Evolutionary conservation across 2,888 invertebrate species (phyloP).

Genomic region (Pharmacophagus antenor): DNA sequence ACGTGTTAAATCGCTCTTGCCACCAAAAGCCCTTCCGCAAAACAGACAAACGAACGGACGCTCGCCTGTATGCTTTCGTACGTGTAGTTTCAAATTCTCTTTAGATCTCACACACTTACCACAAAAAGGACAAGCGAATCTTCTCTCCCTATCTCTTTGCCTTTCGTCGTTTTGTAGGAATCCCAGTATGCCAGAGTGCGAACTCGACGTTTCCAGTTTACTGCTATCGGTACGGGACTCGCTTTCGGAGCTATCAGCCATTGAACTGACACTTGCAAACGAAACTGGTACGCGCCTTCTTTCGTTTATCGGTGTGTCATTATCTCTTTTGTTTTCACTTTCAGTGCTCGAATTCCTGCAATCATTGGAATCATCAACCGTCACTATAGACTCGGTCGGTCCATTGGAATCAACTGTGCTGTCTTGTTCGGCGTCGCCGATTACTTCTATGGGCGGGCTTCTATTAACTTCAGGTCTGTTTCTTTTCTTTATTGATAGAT

Average conservation of each 20-base stretch:
- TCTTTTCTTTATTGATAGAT: conserved; percentile 78
- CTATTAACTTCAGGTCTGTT: conserved; percentile 64
- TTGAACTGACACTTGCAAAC: conserved; percentile 77
- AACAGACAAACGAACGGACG: conserved; percentile 95
- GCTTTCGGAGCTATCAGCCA: conserved; percentile 76
- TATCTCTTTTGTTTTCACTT: conserved; percentile 61
- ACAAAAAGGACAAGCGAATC: conserved; percentile 94
- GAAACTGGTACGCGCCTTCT: conserved; percentile 69
- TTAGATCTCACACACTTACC: conserved; percentile 94
- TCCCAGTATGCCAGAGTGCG: conserved; percentile 81
- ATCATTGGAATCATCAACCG: conserved; percentile 73
- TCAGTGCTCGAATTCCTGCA: conserved; percentile 67
- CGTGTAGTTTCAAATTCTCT: conserved; percentile 92
- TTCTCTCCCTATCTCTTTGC: conserved; percentile 84
- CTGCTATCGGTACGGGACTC: conserved; percentile 68
- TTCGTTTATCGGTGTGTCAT: conserved; percentile 51
- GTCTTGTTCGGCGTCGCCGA: conserved; percentile 83
- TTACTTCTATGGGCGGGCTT: conserved; percentile 71
- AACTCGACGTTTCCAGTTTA: conserved; percentile 78
- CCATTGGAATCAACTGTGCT: conserved; percentile 87
- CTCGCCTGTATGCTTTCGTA: conserved; percentile 92
- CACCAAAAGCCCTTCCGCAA: conserved; percentile 93
- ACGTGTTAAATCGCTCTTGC: conserved; percentile 92
- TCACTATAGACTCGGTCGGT: conserved; percentile 70
- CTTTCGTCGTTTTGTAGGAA: conserved; percentile 82